Evolutionary conservation across 2,113 vertebrate genomes (phyloP), one percentile per base, ranked within the genome.

Genomic region (Perognathus longimembris): DNA sequence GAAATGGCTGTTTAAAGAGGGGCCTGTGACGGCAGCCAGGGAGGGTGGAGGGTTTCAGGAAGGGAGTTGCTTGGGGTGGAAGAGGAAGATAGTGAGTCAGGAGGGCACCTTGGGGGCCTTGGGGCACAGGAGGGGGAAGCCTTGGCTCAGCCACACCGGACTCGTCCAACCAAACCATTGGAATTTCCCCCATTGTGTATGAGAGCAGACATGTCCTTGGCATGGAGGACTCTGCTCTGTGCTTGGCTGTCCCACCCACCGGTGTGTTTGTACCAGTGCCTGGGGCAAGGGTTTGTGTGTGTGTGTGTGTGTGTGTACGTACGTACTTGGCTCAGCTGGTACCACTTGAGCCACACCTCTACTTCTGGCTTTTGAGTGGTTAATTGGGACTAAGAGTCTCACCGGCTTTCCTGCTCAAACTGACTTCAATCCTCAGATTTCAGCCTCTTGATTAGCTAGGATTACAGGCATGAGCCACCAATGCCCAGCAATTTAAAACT

Each of bases 61-160:
- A 94, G 91, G 89, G 11, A 77, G 91, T 90, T 64, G 64, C 12
- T 6, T 50, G 17, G 2, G 77, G 83, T 6, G 57, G 93, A 83
- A 92, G 76, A 94, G 95, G 93, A 94, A 94, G 34, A 66, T 61
- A n/a, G 1, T 34, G 73, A 75, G 61, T 59, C 69, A 67, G 81
- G 70, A 81, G 71, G 76, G 76, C 21, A 36, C 61, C 75, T 32
- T 28, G n/a, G 69, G 67, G 67, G 24, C 24, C 22, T 50, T 24
- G 61, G 64, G 50, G 50, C 4, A 15, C 14, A 4, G 50, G 50
- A 21, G 24, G 45, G 64, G 87, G n/a, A n/a, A 20, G 0, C 2
- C 78, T 34, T 67, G 34, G 38, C 40, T 1, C 10, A 85, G 79
- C 57, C 91, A 89, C 82, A 94, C 92, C 91, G 90, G 74, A 92